Conservation (phyloP, 2,888 invertebrate species). For the Drosophila diplacantha region DNA sequence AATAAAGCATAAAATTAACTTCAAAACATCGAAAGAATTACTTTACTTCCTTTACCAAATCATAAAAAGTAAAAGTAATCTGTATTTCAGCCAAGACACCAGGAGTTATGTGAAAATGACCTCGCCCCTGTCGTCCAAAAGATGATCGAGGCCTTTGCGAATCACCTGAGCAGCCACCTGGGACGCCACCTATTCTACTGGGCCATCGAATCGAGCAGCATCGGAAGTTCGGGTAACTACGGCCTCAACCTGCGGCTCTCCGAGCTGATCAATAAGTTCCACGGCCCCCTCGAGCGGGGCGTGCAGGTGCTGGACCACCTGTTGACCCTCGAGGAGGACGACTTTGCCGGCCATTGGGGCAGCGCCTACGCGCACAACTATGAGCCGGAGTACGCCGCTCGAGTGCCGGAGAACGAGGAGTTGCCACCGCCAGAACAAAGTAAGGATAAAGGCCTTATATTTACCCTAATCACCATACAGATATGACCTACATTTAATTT, state of each 20-base stretch:
- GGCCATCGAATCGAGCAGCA: constrained; percentile 78
- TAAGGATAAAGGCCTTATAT: constrained; percentile 19
- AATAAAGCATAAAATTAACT: background rate
- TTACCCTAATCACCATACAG: background rate
- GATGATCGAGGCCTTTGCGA: constrained; percentile 78
- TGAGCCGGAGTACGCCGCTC: constrained; percentile 68
- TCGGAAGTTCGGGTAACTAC: constrained; percentile 67
- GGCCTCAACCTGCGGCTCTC: constrained; percentile 81
- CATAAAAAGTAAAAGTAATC: background rate
- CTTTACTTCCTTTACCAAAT: too few relatives aligned
- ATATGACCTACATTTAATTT: background rate
- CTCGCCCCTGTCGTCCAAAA: constrained; percentile 53
- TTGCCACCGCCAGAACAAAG: constrained; percentile 54
- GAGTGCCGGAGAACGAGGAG: constrained; percentile 60
- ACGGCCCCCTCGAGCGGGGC: constrained; percentile 78
- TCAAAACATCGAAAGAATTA: background rate
- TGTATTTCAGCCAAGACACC: constrained; percentile 7
- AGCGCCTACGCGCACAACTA: constrained; percentile 75
- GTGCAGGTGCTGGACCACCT: constrained; percentile 83
- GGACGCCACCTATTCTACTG: constrained; percentile 81
- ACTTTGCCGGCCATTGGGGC: constrained; percentile 76
- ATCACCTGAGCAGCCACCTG: constrained; percentile 78
- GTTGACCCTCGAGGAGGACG: constrained; percentile 80
- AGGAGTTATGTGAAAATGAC: constrained; percentile 45
- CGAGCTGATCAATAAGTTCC: constrained; percentile 78